Evolutionary conservation across 30 jellyfish, hydroid and myxozoan species (phyloP).

Genomic region (Cassiopea xamachana): DNA sequence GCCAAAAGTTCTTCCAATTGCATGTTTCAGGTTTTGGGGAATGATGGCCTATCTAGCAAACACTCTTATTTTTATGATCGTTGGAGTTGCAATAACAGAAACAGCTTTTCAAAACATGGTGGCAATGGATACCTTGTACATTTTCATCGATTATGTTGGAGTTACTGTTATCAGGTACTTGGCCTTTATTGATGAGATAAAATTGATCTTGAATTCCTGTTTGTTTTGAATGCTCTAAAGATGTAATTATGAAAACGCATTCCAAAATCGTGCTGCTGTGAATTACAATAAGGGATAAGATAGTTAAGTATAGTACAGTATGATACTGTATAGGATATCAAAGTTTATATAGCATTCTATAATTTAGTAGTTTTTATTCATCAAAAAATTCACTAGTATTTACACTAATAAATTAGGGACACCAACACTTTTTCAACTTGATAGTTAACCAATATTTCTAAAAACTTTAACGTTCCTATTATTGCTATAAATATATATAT

Average conservation of each 20-base stretch:
- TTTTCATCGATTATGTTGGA: conserved; percentile 82
- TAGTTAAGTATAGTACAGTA: not conserved
- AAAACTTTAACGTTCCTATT: too few relatives aligned
- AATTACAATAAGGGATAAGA: not conserved
- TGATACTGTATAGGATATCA: not conserved
- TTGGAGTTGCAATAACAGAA: conserved; percentile 96
- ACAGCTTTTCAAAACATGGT: conserved; percentile 80
- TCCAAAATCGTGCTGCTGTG: not conserved
- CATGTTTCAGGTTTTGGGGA: conserved; percentile 85
- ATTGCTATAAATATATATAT: too few relatives aligned
- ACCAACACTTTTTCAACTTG: too few relatives aligned
- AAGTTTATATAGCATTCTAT: too few relatives aligned
- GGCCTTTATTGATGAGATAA: too few relatives aligned
- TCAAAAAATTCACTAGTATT: too few relatives aligned
- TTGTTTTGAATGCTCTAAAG: too few relatives aligned
- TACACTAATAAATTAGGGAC: too few relatives aligned
- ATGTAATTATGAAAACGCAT: too few relatives aligned
- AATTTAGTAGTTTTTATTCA: too few relatives aligned
- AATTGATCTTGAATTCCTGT: too few relatives aligned
- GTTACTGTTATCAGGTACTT: conserved; percentile 78
- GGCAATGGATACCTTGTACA: conserved; percentile 70
- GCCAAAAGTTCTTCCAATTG: not conserved
- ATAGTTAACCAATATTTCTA: too few relatives aligned
- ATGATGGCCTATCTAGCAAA: conserved; percentile 94
- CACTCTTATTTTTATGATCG: conserved; percentile 86